Evolutionary conservation across 2,113 vertebrate species (phyloP), one percentile per base, ranked within the genome.

Genomic region (Chrysemys picta): DNA sequence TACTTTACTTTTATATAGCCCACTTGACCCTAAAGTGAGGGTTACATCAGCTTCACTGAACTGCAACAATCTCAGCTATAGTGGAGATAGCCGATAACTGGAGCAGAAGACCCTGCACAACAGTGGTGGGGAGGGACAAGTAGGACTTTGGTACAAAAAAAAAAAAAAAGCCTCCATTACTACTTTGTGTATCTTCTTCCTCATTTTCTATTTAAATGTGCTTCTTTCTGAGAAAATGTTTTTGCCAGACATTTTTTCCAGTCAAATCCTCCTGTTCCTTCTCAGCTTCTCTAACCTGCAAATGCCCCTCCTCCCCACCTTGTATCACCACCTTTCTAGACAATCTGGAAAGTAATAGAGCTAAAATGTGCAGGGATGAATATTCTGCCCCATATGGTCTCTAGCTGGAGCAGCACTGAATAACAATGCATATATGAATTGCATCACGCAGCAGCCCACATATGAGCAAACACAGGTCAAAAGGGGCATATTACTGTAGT

Each of bases 301-400:
- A 82, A n/a, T 80, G 17, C 35, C 88, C 31, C 0, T 0, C 1
- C 54, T 5, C 69, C 7, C 57, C n/a, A 8, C 45, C 45, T 79
- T 50, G 80, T 53, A 25, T 65, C 62, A n/a, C 31, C 16, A 35
- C 5, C 76, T 80, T 91, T n/a, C 62, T 80, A 87, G 69, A 54
- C n/a, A 89, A 76, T 82, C 47, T 94, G 76, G 42, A 91, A 88
- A 84, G 88, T 42, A 22, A 17, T 52, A 85, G 75, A 92, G 81
- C 81, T 96, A 35, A 93, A 76, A 24, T 42, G 88, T 90, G 88
- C 42, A 0, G 6, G 13, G 24, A 93, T 54, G 25, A 80, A 62
- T 12, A 4, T 1, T 59, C 81, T 65, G 21, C 5, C 57, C 84
- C 0, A 0, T 90, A 42, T 54, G 76, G 2, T 91, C 0, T 2